These are phyloP conservation scores for Drosophila hamatofila DNA, from an alignment of 2,888 invertebrate species.

Conservation along the genomic window DNA sequence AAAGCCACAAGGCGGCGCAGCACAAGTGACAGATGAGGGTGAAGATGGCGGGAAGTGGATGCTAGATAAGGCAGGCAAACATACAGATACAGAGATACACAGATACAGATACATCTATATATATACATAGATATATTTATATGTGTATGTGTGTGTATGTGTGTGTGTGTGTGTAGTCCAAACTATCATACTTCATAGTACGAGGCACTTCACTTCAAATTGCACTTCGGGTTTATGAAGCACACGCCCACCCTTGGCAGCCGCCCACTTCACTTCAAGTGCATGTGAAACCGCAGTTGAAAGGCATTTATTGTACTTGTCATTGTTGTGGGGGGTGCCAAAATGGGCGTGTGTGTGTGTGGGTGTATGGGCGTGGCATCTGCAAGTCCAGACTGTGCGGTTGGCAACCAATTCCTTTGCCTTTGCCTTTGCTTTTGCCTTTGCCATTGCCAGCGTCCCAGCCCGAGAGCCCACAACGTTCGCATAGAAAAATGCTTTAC, in stretches of 20 bases:
- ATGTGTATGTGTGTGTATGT: background rate
- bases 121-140: background rate
- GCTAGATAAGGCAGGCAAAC: background rate
- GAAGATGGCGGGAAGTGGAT: background rate
- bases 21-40: constrained; percentile 16
- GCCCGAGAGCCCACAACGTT: constrained; percentile 39
- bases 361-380: constrained; percentile 10
- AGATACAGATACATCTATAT: background rate
- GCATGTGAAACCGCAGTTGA: constrained; percentile 83
- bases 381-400: constrained; percentile 37
- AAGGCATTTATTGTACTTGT: constrained; percentile 82
- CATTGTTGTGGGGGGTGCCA: constrained; percentile 67
- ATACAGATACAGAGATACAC: background rate
- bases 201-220: constrained; percentile 78
- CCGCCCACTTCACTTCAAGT: constrained; percentile 72
- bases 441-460: constrained; percentile 9
- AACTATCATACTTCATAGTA: constrained; percentile 73
- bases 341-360: background rate
- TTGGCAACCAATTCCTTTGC: constrained; percentile 26
- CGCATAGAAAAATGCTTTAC: constrained; percentile 42
- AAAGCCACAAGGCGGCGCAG: constrained; percentile 60
- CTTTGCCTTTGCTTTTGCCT: background rate
- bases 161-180: constrained; percentile 24
- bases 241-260: constrained; percentile 23
- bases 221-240: constrained; percentile 70